Conservation (phyloP, 2,888 invertebrate genomes). For the Euproctis similis region DNA sequence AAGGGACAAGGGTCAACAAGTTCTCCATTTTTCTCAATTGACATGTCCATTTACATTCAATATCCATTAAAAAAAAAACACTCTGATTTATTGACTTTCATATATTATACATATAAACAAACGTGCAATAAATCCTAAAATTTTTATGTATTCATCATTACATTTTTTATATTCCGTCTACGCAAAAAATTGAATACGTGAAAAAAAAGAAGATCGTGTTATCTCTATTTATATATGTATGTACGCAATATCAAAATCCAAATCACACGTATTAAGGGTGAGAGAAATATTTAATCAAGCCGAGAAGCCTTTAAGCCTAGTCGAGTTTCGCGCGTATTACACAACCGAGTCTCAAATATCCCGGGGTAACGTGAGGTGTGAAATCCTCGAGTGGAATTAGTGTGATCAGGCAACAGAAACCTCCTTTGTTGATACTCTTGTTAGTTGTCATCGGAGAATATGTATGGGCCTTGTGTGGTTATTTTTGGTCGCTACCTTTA, state of each 20-base stretch:
- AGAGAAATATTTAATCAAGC: conserved; percentile 31
- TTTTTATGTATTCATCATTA: too few relatives aligned
- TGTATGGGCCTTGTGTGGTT: conserved; percentile 3
- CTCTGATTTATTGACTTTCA: conserved; percentile 5
- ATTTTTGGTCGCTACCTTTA: conserved; percentile 1
- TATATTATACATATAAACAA: conserved; percentile 5
- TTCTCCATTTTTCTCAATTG: conserved; percentile 8
- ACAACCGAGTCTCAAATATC: conserved; percentile 27
- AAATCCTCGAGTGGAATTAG: conserved; percentile 8
- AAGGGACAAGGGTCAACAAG: not conserved
- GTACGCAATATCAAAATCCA: conserved; percentile 8
- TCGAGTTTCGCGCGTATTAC: conserved; percentile 32
- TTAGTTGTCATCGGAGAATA: not conserved
- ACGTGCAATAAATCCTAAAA: conserved; percentile 3
- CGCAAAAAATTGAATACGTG: too few relatives aligned
- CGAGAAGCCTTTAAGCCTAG: conserved; percentile 19
- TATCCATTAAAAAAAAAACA: conserved; percentile 4
- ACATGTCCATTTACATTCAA: conserved; percentile 5
- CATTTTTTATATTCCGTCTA: too few relatives aligned
- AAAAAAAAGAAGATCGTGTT: too few relatives aligned
- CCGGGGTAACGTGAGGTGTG: conserved; percentile 26
- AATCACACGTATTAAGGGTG: conserved; percentile 5
- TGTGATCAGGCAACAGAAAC: conserved; percentile 7
- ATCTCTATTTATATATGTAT: too few relatives aligned
- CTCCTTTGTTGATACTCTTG: conserved; percentile 4